Base-by-base conservation (phyloP, 2,797 vertebrate genomes). In the Limnodromus scolopaceus region DNA sequence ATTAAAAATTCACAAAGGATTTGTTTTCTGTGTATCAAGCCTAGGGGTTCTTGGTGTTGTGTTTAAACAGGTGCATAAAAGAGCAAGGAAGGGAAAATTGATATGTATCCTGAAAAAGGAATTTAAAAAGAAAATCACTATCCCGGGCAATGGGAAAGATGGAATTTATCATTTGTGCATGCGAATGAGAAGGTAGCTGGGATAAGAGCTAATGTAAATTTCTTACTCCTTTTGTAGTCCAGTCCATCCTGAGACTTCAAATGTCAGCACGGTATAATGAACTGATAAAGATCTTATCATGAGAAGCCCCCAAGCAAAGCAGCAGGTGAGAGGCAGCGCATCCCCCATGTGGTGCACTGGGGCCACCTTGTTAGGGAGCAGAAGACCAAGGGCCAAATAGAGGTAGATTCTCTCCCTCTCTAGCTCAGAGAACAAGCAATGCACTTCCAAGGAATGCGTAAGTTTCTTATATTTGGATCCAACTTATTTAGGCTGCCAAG, bases 1-100 rank as follows among this genome's bases (percentile, higher is more conserved):
- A 97, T 97, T 97, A 96, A 97, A 95, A 96, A 93, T 95, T 93
- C 92, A 92, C 83, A 96, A 91, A 94, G 70, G 51, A 61, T 91
- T 87, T 95, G 79, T 89, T 95, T 95, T 89, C 79, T 89, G 24
- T 86, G 51, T 82, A 86, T 87, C 82, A 92, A 92, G 90, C 84
- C 92, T 91, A 94, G 38, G 66, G 92, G 63, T 92, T 81, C 87
- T 58, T 48, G 69, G 78, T 80, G 66, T 28, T 66, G 72, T 93
- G 51, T 83, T 97, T 94, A 87, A 96, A 85, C 84, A 94, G 82
- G 93, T 93, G 77, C 61, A 94, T 65, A 80, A 95, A 77, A 91
- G 38, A 94, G 30, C 76, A 95, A 91, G 65, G 89, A 93, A 92
- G 48, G 57, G 53, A 92, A 94, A 86, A 86, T 53, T 94, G 87